These are phyloP conservation scores for Paraplagusia blochii DNA, from an alignment of 2,113 vertebrate species.

Conservation along the genomic window DNA sequence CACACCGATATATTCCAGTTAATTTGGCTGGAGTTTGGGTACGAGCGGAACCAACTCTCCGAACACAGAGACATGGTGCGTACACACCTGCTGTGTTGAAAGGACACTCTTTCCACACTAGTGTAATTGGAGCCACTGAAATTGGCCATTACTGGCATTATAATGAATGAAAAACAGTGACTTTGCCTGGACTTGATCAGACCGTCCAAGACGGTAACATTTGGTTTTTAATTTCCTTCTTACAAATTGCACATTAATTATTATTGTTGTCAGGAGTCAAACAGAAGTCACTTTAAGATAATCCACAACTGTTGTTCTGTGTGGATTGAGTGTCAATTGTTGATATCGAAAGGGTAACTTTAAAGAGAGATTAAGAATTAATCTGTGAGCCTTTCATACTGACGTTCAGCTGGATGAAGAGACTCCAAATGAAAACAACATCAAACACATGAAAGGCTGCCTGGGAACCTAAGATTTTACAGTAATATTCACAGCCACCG, in stretches of 20 bases:
- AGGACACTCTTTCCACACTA: slow-evolving; percentile 60
- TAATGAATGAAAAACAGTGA: slow-evolving; percentile 48
- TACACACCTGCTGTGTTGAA: slow-evolving; percentile 24
- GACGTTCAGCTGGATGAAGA: slow-evolving; percentile 28
- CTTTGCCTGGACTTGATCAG: slow-evolving; percentile 50
- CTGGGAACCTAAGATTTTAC: slow-evolving; percentile 29
- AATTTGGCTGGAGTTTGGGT: slow-evolving; percentile 44
- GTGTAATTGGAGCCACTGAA: not conserved
- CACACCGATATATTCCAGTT: slow-evolving; percentile 19
- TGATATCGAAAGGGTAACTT: not conserved
- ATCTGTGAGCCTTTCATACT: slow-evolving; percentile 8
- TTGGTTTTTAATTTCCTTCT: too few relatives aligned
- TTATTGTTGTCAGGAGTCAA: too few relatives aligned
- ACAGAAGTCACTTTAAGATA: too few relatives aligned
- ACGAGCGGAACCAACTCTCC: slow-evolving; percentile 27
- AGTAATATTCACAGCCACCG: slow-evolving; percentile 41
- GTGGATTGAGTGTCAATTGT: too few relatives aligned
- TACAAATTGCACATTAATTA: too few relatives aligned
- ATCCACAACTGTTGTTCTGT: too few relatives aligned
- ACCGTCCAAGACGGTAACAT: too few relatives aligned
- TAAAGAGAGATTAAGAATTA: slow-evolving; percentile 13
- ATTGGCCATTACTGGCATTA: slow-evolving; percentile 48
- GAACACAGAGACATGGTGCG: slow-evolving; percentile 28
- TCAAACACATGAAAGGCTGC: slow-evolving; percentile 44
- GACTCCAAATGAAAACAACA: slow-evolving; percentile 43